Evolutionary conservation across 2,797 vertebrate genomes (phyloP).

Genomic region (Leuciscus waleckii): DNA sequence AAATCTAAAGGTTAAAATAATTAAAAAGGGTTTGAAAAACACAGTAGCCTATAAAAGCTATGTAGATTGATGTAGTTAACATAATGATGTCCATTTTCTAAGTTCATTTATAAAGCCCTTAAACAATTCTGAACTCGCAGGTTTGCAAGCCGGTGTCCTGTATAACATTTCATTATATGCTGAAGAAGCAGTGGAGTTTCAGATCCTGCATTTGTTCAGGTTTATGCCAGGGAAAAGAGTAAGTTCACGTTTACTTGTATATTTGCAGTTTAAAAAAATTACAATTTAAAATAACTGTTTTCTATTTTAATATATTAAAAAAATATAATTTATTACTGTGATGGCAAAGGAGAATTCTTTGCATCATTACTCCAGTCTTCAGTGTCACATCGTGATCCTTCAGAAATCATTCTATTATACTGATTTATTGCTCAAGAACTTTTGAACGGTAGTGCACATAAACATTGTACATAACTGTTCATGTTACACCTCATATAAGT

Average conservation of each 20-base stretch:
- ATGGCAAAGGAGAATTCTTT: not conserved
- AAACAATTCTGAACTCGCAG: conserved; percentile 63
- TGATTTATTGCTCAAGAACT: not conserved
- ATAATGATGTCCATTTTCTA: not conserved
- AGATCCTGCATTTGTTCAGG: conserved; percentile 63
- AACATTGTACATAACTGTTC: not conserved
- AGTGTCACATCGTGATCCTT: not conserved
- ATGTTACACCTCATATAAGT: not conserved
- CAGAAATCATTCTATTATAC: not conserved
- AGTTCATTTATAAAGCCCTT: not conserved
- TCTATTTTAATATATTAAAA: not conserved
- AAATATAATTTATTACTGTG: not conserved
- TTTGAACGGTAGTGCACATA: not conserved
- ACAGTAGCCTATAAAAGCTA: no score
- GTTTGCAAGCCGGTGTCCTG: conserved; percentile 69
- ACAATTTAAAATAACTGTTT: not conserved
- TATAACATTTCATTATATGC: conserved; percentile 75
- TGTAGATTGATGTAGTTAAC: not conserved
- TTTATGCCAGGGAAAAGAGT: conserved; percentile 77
- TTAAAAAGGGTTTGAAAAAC: not conserved
- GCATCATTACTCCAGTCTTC: not conserved
- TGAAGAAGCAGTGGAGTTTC: conserved; percentile 77
- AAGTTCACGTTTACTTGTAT: conserved; percentile 54
- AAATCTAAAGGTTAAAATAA: not conserved
- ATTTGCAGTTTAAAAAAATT: not conserved